phyloP scores from a whole-genome alignment of 2,113 vertebrate species.

The Pimephales promelas region DNA sequence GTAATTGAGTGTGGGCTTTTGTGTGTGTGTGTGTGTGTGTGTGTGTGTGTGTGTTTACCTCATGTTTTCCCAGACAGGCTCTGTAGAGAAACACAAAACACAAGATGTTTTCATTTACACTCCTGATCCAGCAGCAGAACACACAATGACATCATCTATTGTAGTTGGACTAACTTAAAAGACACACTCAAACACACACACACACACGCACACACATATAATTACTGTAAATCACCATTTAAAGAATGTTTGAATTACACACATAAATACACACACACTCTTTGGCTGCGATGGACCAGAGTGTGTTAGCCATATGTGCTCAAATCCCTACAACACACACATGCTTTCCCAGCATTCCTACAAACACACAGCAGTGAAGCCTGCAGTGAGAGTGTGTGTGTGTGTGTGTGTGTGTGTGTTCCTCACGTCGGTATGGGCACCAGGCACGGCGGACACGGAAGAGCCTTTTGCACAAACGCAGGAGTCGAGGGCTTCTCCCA shows the following conservation, averaged over 20 bases:
- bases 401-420: constrained; percentile 33
- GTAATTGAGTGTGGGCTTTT: no score
- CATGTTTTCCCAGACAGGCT: constrained; percentile 65
- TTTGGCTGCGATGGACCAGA: background rate
- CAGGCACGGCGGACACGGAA: constrained; percentile 88
- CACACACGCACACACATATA: constrained; percentile 24
- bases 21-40: constrained; percentile 13
- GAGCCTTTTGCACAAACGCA: constrained; percentile 82
- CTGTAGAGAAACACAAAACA: constrained; percentile 56
- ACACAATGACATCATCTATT: constrained; percentile 24
- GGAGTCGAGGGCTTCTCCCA: constrained; percentile 89
- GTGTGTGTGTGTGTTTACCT: constrained; percentile 59
- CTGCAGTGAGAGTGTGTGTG: constrained; percentile 1
- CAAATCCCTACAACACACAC: constrained; percentile 1
- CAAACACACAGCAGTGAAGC: background rate
- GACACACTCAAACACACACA: constrained; percentile 20
- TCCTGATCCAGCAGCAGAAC: background rate
- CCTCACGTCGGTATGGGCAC: constrained; percentile 87
- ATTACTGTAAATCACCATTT: background rate
- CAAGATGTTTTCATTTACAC: constrained; percentile 4
- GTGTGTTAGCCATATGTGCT: constrained; percentile 26
- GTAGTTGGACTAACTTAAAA: constrained; percentile 14
- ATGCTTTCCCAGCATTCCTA: background rate
- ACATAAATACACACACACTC: background rate
- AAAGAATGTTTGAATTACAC: background rate